phyloP scores from a whole-genome alignment of 2,113 vertebrate species.

The Vimba vimba region DNA sequence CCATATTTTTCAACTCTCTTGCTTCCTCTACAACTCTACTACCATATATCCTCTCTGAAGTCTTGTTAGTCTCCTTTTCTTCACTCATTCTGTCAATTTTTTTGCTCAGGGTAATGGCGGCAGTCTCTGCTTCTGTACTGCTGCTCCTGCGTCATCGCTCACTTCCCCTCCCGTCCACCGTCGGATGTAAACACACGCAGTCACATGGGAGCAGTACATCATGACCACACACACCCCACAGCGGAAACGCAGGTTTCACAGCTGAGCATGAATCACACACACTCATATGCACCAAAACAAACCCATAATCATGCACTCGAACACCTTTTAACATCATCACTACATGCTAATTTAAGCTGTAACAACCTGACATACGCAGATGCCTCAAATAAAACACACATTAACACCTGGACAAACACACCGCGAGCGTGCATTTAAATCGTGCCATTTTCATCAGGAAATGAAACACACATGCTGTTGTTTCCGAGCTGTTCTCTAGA shows the following conservation, averaged over 20 bases:
- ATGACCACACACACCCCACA: conserved; percentile 47
- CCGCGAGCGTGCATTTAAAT: neutral
- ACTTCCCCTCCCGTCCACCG: conserved; percentile 67
- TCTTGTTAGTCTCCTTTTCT: conserved; percentile 6
- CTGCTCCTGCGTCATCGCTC: conserved; percentile 69
- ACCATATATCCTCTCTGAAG: conserved; percentile 28
- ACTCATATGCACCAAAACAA: conserved; percentile 13
- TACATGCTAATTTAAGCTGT: conserved; percentile 18
- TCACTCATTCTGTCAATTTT: conserved; percentile 41
- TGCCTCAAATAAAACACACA: neutral
- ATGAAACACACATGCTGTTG: conserved; percentile 32
- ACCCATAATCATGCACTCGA: conserved; percentile 5
- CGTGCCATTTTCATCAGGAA: conserved; percentile 32
- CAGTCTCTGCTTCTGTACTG: conserved; percentile 60
- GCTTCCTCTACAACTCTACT: conserved; percentile 52
- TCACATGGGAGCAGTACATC: conserved; percentile 57
- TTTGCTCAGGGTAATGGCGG: conserved; percentile 67
- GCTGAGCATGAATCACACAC: conserved; percentile 48
- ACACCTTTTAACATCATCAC: conserved; percentile 9
- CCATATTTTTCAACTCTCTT: conserved; percentile 43
- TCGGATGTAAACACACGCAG: conserved; percentile 72
- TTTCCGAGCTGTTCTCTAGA: neutral
- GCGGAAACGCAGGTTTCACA: conserved; percentile 39
- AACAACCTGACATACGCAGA: neutral
- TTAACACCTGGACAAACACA: conserved; percentile 14